Evolutionary conservation across 2,113 vertebrate genomes (phyloP), one percentile per base, ranked within the genome.

Genomic region (Limanda limanda): DNA sequence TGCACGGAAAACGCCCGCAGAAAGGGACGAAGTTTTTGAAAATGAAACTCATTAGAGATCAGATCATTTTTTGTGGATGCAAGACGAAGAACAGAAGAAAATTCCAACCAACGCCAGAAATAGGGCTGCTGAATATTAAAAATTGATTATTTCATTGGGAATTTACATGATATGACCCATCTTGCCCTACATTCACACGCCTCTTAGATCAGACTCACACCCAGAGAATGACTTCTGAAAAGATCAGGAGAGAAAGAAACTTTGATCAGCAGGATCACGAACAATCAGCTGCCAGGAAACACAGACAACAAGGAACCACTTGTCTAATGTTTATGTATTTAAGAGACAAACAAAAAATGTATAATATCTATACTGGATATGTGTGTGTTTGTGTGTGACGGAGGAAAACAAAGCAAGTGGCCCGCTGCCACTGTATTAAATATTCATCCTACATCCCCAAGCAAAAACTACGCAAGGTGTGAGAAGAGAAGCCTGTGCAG

Each of bases 381-480:
- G 40, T 42, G 40, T 42, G 37, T 40, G 37, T 40, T 10, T 40
- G 40, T 40, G 37, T 40, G 40, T 42, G 40, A 42, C 2, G 18
- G 79, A 75, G 74, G 74, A 86, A 90, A 91, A 91, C 86, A 90
- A 87, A 88, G 86, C 84, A 81, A 83, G 86, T 83, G 81, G 67
- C 75, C 52, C 82, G 52, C 71, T 40, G 76, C 85, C 56, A 72
- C 67, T 3, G 51, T 64, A 59, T 86, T 88, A 85, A 89, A 89
- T 89, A 91, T 91, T 91, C 87, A 89, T 79, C 71, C 70, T n/a
- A 62, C 84, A 47, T 86, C 84, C 85, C 78, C 74, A 0, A 84
- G 89, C 87, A 78, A 76, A 85, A 82, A 59, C 83, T 42, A 12
- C 15, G 42, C 87, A 89, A 90, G 89, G 87, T 89, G 91, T 89